Percentiles rank a stretch among this genome's conserved stretches.
Evolutionary conservation across 1,140 invertebrate genomes (phyloP).

Genomic region (Lasioglossum albipes): DNA sequence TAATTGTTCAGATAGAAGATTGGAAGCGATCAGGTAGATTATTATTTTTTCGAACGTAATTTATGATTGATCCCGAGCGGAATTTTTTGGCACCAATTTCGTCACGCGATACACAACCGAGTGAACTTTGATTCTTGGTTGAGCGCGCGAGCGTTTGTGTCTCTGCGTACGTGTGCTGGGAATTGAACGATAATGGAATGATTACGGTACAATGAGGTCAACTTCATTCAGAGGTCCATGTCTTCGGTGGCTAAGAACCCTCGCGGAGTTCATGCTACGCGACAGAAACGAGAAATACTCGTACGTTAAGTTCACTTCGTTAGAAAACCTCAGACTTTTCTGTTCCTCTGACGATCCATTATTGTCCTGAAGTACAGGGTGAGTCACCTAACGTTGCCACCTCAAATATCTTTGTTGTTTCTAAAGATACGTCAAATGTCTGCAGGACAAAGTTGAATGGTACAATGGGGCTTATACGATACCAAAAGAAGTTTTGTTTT

Average conservation of each 20-base stretch:
- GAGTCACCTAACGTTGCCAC: too few relatives aligned
- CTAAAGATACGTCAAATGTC: too few relatives aligned
- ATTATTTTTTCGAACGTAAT: neutral
- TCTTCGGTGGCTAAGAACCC: conserved; percentile 47
- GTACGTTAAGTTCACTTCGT: too few relatives aligned
- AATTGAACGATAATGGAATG: conserved; percentile 70
- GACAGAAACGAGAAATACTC: neutral
- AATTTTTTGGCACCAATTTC: neutral
- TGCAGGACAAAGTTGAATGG: too few relatives aligned
- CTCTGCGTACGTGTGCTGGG: conserved; percentile 18
- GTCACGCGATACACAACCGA: neutral
- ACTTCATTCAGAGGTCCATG: conserved; percentile 48
- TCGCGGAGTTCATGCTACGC: neutral
- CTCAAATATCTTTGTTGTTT: too few relatives aligned
- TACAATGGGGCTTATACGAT: too few relatives aligned
- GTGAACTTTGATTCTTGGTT: neutral
- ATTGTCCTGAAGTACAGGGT: too few relatives aligned
- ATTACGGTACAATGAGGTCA: conserved; percentile 68
- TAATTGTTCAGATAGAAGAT: too few relatives aligned
- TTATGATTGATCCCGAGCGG: neutral
- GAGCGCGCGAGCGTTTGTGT: conserved; percentile 16
- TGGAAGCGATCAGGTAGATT: too few relatives aligned
- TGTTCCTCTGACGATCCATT: too few relatives aligned
- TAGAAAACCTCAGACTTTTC: too few relatives aligned
- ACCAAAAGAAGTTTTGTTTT: too few relatives aligned